A percentile compares a stretch with the other conserved stretches of the same genome.
phyloP scores from a whole-genome alignment of 2,888 invertebrate species.

The Drosophila nr. perissopoda region DNA sequence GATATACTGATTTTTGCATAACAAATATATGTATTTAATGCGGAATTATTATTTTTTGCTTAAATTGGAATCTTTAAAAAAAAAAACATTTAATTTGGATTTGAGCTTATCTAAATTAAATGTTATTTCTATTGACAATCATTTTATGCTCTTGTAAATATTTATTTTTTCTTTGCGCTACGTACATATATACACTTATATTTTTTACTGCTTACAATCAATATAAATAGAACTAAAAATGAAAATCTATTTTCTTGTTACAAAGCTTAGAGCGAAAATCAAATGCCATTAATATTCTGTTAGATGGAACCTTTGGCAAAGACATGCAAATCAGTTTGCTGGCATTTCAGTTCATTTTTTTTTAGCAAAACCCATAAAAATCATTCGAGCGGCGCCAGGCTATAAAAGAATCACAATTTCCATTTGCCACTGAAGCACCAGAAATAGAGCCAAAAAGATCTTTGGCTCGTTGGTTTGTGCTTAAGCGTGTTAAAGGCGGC shows the following conservation, averaged over 20 bases:
- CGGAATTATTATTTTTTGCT: neutral
- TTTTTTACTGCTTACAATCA: neutral
- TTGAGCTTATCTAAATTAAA: no score
- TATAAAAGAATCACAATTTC: slow-evolving; percentile 73
- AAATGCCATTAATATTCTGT: slow-evolving; percentile 12
- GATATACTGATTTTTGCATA: neutral
- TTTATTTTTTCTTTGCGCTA: neutral
- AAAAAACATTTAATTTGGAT: no score
- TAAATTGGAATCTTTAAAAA: neutral
- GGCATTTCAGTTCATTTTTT: slow-evolving; percentile 35
- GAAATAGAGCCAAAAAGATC: slow-evolving; percentile 46
- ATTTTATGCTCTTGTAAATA: neutral
- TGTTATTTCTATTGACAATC: neutral
- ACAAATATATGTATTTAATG: neutral
- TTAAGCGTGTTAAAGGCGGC: slow-evolving; percentile 68
- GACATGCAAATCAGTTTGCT: slow-evolving; percentile 71
- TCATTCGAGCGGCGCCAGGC: slow-evolving; percentile 79
- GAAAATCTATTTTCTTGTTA: neutral
- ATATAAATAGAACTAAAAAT: neutral
- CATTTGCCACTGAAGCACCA: slow-evolving; percentile 55
- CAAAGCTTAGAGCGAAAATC: neutral
- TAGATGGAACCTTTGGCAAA: slow-evolving; percentile 16
- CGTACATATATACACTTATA: neutral
- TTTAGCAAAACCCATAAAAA: slow-evolving; percentile 73
- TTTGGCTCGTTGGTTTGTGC: slow-evolving; percentile 68